phyloP scores from a whole-genome alignment of 2,888 invertebrate species.

The Lucinisca nassula region DNA sequence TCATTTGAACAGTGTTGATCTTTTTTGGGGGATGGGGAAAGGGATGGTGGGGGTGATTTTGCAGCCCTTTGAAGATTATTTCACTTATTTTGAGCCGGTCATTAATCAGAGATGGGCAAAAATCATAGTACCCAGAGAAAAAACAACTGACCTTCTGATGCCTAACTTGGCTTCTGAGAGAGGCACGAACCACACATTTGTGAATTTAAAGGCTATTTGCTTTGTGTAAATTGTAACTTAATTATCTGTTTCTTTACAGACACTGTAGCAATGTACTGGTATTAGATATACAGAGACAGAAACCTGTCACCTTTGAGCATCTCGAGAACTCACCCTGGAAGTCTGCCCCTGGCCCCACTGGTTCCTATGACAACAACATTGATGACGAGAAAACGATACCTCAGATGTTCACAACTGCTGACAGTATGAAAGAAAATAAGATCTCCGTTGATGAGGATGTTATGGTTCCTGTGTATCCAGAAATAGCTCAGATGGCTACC shows the following conservation, averaged over 20 bases:
- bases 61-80: too few species aligned
- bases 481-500: constrained; percentile 69
- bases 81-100: too few species aligned
- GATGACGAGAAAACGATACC: constrained; percentile 55
- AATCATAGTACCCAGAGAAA: too few species aligned
- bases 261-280: constrained; percentile 68
- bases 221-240: too few species aligned
- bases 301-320: constrained; percentile 70
- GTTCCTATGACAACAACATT: constrained; percentile 57
- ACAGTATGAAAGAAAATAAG: constrained; percentile 74
- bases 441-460: constrained; percentile 76
- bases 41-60: too few species aligned
- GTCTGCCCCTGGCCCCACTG: constrained; percentile 45
- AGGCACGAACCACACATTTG: too few species aligned
- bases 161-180: too few species aligned
- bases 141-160: too few species aligned
- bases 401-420: constrained; percentile 55
- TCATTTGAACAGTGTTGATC: too few species aligned
- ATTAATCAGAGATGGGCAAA: too few species aligned
- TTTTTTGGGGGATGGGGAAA: too few species aligned
- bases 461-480: constrained; percentile 61
- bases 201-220: too few species aligned
- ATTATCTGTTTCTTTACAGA: constrained; percentile 73
- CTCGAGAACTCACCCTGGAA: constrained; percentile 66
- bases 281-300: constrained; percentile 76